Evolutionary conservation across 2,797 vertebrate species (phyloP), one percentile per base, ranked within the genome.

Genomic region (Gymnothorax reevesii): DNA sequence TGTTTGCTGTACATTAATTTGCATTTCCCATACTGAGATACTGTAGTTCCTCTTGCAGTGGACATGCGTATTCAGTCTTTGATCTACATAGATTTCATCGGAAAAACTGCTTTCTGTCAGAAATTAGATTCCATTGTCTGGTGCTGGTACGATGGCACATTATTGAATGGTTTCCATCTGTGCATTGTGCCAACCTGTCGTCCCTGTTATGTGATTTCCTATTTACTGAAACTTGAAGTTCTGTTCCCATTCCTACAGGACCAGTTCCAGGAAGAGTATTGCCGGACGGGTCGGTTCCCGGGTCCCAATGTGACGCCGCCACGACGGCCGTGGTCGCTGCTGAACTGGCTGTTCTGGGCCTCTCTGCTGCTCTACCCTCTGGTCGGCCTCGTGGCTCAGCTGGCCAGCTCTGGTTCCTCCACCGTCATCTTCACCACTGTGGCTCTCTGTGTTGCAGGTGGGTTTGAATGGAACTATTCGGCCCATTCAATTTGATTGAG

Each of bases 311-410:
- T 92, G 69, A 93, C 87, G 13, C 94, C 95, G 0, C 93, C 96
- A 0, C 93, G 94, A 9, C 94, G 96, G 54, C 96, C 94, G 60
- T 98, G 97, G 98, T 83, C 96, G 0, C 93, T 99, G 87, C 87
- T 99, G 89, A 99, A 98, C 94, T 98, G 97, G 97, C 86, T 99
- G 13, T 96, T 97, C 93, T 99, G 99, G 98, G 92, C 95, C 77
- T 93, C 93, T 57, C 87, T 99, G 91, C 93, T 98, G 84, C 95
- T 98, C n/a, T 97, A 96, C 91, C 98, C 97, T 0, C 94, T 99
- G 33, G 94, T 95, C 91, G 94, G 95, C 86, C 91, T 99, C 0
- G 88, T 98, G 7, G 83, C 93, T 85, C 96, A 93, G 88, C 94
- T 97, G 90, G 89, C 97, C 89, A 95, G 92, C 92, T 97, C 97